Evolutionary conservation across 2,797 vertebrate species (phyloP), one percentile per base, ranked within the genome.

Genomic region (Rhadinocentrus ornatus): DNA sequence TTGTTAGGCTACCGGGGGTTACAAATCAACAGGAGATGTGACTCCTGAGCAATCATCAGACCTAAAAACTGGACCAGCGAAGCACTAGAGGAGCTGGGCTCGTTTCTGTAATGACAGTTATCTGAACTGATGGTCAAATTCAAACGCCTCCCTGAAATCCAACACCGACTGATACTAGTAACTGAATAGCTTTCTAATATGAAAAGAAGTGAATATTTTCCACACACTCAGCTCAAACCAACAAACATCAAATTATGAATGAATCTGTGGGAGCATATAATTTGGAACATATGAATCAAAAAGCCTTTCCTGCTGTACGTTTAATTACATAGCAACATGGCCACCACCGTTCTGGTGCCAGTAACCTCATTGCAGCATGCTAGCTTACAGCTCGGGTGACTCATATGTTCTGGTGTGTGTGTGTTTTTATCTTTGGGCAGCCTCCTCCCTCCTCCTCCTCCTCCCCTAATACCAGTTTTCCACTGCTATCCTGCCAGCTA

Each of bases 311-410:
- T 65, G 75, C 78, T 77, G 64, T 61, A 78, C 55, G 67, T 84
- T 83, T 91, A 91, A 90, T 91, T 84, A 88, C 86, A 92, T 85
- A 83, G 91, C 83, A 91, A 91, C 91, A 87, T 35, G 75, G 78
- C 78, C 78, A 68, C 81, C 66, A 16, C 37, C 66, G 3, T 1
- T 2, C 16, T 12, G 50, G 65, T 75, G 88, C 81, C 88, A 86
- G 81, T 4, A 63, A 67, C 71, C 55, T 24, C 24, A 73, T 66
- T 2, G 65, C 67, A 29, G 73, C 67, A 4, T 32, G 73, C 79
- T 37, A 39, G 80, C 73, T 71, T 18, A 34, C 78, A 63, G 83
- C 70, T 9, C 53, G 48, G 31, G 77, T 90, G 90, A 89, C 87
- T 91, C 90, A 90, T 89, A 86, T 78, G 75, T 89, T 89, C 90